phyloP scores from a whole-genome alignment of 1,140 invertebrate species.

The Bemisia tabaci region DNA sequence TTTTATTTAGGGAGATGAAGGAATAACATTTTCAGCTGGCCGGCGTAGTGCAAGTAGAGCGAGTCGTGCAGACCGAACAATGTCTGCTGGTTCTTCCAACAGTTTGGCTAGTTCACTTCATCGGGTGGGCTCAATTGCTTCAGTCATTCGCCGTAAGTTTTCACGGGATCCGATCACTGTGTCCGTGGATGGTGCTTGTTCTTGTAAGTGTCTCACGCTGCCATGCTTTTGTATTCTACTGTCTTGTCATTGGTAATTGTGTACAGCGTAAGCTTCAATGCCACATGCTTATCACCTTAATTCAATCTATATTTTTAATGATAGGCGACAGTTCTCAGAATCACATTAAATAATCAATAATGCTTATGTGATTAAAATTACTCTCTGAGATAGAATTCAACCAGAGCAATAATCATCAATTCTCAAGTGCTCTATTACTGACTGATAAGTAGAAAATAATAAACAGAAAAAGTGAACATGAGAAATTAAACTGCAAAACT shows the following conservation, averaged over 20 bases:
- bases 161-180: background rate
- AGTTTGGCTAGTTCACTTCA: conserved; percentile 33
- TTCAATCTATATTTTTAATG: no score
- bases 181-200: background rate
- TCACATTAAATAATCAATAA: no score
- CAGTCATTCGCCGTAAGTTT: conserved; percentile 30
- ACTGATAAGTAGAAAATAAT: no score
- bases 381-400: no score
- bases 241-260: background rate
- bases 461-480: no score
- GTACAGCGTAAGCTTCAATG: no score
- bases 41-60: conserved; percentile 31
- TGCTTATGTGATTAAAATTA: no score
- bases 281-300: no score
- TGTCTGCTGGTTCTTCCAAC: conserved; percentile 28
- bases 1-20: conserved; percentile 37
- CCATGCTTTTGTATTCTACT: background rate
- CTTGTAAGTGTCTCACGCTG: background rate
- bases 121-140: conserved; percentile 55
- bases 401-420: no score
- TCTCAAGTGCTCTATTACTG: no score
- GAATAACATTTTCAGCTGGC: conserved; percentile 10
- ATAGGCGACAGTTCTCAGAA: no score
- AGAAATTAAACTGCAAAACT: no score
- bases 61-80: conserved; percentile 29